A percentile compares a stretch with the other conserved stretches of the same genome.
Evolutionary conservation across 2,888 invertebrate species (phyloP).

Genomic region (Oxystoma pomonae): DNA sequence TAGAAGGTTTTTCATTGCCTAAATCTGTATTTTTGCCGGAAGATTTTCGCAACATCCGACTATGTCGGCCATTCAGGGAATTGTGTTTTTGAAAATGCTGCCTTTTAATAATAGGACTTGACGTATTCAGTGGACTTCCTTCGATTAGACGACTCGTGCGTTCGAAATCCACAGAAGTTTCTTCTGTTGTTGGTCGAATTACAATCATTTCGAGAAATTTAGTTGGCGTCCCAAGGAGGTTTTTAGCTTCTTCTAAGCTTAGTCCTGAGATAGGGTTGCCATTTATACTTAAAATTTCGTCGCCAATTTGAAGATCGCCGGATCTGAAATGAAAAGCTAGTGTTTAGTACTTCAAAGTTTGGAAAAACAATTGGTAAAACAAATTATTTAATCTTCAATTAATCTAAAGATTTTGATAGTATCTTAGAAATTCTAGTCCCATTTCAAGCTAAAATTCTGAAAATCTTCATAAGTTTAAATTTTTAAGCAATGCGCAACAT

Average conservation of each 20-base stretch:
- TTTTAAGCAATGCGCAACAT: too few relatives aligned
- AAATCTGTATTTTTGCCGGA: conserved; percentile 37
- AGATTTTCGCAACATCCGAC: conserved; percentile 40
- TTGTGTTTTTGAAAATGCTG: conserved; percentile 62
- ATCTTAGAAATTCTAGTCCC: too few relatives aligned
- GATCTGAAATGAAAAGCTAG: conserved; percentile 59
- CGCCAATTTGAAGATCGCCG: conserved; percentile 83
- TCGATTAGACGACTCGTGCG: conserved; percentile 24
- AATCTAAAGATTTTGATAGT: too few relatives aligned
- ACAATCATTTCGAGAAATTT: conserved; percentile 65
- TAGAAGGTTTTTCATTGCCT: conserved; percentile 8
- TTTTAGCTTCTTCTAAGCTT: conserved; percentile 63
- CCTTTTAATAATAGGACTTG: conserved; percentile 44
- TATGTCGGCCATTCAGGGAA: conserved; percentile 57
- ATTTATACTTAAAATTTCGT: conserved; percentile 92
- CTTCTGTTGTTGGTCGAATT: conserved; percentile 55
- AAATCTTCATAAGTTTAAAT: too few relatives aligned
- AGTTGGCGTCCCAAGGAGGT: conserved; percentile 59
- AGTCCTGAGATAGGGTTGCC: conserved; percentile 73
- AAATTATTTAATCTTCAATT: too few relatives aligned
- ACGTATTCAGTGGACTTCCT: conserved; percentile 21
- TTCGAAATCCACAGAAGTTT: conserved; percentile 70
- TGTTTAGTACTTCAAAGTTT: too few relatives aligned
- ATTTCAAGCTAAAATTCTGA: too few relatives aligned
- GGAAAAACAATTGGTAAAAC: too few relatives aligned